These are phyloP conservation scores for Cyclina sinensis DNA, from an alignment of 1,140 invertebrate species.

Conservation along the genomic window DNA sequence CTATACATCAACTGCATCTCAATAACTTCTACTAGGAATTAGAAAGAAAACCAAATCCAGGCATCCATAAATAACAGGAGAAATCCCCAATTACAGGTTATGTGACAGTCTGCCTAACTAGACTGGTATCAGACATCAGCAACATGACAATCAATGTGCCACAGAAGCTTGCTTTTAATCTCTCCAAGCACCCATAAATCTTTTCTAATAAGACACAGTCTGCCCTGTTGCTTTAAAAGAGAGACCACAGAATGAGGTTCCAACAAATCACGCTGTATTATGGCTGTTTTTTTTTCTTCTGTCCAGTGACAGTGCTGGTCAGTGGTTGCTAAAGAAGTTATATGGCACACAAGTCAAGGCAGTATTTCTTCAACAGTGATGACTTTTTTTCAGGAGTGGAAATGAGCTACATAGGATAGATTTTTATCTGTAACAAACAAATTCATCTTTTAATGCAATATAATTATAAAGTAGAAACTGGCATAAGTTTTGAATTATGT, in stretches of 20 bases:
- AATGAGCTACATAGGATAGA: too few relatives aligned
- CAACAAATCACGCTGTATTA: not conserved
- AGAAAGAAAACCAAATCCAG: not conserved
- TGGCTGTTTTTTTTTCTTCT: not conserved
- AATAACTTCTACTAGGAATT: not conserved
- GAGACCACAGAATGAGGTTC: not conserved
- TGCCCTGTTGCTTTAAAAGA: not conserved
- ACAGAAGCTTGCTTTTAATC: slow-evolving; percentile 12
- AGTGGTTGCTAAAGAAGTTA: too few relatives aligned
- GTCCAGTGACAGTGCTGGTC: not conserved
- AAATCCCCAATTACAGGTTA: not conserved
- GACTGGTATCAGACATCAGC: slow-evolving; percentile 24
- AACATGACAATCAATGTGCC: slow-evolving; percentile 18
- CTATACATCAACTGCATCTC: not conserved
- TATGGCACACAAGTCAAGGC: too few relatives aligned
- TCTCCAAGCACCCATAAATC: slow-evolving; percentile 8
- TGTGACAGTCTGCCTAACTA: slow-evolving; percentile 11
- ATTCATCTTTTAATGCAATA: too few relatives aligned
- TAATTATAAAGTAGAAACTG: too few relatives aligned
- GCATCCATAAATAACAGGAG: not conserved
- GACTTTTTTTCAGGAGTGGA: too few relatives aligned
- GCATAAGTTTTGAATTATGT: too few relatives aligned
- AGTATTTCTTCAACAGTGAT: too few relatives aligned
- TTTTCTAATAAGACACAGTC: slow-evolving; percentile 15
- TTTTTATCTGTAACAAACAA: too few relatives aligned